Conservation (phyloP, 2,797 vertebrate species). For the Babyrousa celebensis region DNA sequence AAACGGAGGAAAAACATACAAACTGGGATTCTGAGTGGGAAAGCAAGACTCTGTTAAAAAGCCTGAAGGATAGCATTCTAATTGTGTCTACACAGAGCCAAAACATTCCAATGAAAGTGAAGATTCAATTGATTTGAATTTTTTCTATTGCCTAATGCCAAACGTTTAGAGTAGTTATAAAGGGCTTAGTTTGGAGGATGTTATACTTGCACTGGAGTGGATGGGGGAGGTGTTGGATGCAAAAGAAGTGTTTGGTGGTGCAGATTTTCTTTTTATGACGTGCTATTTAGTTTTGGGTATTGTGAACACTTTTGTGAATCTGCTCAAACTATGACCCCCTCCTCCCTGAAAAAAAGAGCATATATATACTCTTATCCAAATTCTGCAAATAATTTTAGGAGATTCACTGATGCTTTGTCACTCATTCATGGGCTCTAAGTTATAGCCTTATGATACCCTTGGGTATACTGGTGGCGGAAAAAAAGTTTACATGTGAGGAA, state of each 20-base stretch:
- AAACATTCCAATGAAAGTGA: neutral
- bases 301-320: neutral
- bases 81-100: neutral
- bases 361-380: neutral
- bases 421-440: neutral
- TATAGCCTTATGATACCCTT: neutral
- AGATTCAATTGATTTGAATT: neutral
- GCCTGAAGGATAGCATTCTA: neutral
- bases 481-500: neutral
- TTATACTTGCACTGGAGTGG: neutral
- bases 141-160: neutral
- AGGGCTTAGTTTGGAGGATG: neutral
- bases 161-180: neutral
- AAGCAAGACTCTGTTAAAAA: neutral
- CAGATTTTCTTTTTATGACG: neutral
- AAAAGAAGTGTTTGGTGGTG: neutral
- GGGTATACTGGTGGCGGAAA: accelerated
- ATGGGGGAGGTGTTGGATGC: neutral
- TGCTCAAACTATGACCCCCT: neutral
- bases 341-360: neutral
- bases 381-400: neutral
- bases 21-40: neutral
- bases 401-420: neutral
- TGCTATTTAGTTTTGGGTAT: neutral
- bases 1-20: neutral